Evolutionary conservation across 2,888 invertebrate species (phyloP).

Genomic region (Prosopocoilus inquinatus): DNA sequence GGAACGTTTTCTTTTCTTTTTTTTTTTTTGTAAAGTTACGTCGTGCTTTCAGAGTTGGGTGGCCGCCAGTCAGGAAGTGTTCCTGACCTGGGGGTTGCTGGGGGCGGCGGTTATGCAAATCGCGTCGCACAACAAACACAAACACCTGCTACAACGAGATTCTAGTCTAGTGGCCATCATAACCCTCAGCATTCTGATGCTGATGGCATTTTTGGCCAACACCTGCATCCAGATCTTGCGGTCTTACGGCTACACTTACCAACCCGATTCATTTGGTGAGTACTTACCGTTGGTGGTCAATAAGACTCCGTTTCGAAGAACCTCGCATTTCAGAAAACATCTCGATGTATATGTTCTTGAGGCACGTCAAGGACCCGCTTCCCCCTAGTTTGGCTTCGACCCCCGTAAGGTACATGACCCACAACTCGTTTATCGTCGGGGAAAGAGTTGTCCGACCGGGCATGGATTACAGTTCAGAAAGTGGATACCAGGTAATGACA

Average conservation of each 20-base stretch:
- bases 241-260: conserved; percentile 70
- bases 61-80: conserved; percentile 84
- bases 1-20: conserved; percentile 6
- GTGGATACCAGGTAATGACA: conserved; percentile 76
- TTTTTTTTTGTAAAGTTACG: conserved; percentile 32
- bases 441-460: conserved; percentile 64
- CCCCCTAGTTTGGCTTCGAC: conserved; percentile 61
- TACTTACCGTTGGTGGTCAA: conserved; percentile 18
- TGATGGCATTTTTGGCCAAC: conserved; percentile 78
- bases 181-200: conserved; percentile 71
- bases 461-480: conserved; percentile 57
- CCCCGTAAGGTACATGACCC: conserved; percentile 66
- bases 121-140: conserved; percentile 71
- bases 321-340: conserved; percentile 61
- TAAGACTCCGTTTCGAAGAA: neutral
- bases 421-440: conserved; percentile 70
- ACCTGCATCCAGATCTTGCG: conserved; percentile 77
- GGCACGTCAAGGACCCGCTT: conserved; percentile 60
- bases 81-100: conserved; percentile 84
- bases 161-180: conserved; percentile 67
- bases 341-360: conserved; percentile 69
- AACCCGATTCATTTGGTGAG: conserved; percentile 85
- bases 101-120: conserved; percentile 80
- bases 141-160: conserved; percentile 63
- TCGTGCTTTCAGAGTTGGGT: conserved; percentile 73